These are phyloP conservation scores for Argynnis bischoffii DNA, from an alignment of 2,888 invertebrate genomes.

Conservation along the genomic window DNA sequence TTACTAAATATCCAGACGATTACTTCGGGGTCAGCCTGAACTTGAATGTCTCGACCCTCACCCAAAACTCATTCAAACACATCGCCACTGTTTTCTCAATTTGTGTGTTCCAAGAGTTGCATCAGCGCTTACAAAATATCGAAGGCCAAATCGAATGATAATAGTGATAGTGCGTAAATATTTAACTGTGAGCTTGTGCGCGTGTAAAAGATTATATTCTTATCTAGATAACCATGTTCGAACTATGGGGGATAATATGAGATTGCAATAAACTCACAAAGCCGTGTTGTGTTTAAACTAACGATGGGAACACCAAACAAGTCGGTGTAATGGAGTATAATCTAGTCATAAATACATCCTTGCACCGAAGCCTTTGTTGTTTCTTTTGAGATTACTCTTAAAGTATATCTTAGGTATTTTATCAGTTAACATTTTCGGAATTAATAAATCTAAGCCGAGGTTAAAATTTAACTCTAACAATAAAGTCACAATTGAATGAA, in stretches of 20 bases:
- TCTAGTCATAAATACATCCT: slow-evolving; percentile 59
- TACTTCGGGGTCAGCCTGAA: slow-evolving; percentile 49
- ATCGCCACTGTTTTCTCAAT: slow-evolving; percentile 31
- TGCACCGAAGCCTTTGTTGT: slow-evolving; percentile 53
- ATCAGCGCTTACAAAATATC: slow-evolving; percentile 23
- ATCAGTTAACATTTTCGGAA: slow-evolving; percentile 51
- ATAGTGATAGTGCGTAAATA: slow-evolving; percentile 16
- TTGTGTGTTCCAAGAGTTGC: slow-evolving; percentile 16
- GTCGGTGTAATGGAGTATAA: slow-evolving; percentile 48
- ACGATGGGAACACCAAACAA: slow-evolving; percentile 65
- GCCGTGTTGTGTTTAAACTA: slow-evolving; percentile 48
- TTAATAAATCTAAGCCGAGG: slow-evolving; percentile 43
- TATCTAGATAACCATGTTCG: slow-evolving; percentile 21
- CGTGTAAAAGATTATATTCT: slow-evolving; percentile 25
- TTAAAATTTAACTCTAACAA: neutral
- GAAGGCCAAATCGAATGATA: slow-evolving; percentile 20
- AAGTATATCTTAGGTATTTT: slow-evolving; percentile 50
- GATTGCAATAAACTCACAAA: slow-evolving; percentile 39
- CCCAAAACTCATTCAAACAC: slow-evolving; percentile 43
- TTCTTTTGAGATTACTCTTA: slow-evolving; percentile 57
- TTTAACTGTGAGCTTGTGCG: slow-evolving; percentile 19
- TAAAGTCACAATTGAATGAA: neutral
- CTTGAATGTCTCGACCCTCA: slow-evolving; percentile 56
- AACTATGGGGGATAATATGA: slow-evolving; percentile 36
- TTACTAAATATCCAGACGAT: no score